Percentiles rank a stretch among this genome's conserved stretches.
These are phyloP conservation scores for Sylvilagus floridanus DNA, from an alignment of 2,797 vertebrate species.

Conservation along the genomic window DNA sequence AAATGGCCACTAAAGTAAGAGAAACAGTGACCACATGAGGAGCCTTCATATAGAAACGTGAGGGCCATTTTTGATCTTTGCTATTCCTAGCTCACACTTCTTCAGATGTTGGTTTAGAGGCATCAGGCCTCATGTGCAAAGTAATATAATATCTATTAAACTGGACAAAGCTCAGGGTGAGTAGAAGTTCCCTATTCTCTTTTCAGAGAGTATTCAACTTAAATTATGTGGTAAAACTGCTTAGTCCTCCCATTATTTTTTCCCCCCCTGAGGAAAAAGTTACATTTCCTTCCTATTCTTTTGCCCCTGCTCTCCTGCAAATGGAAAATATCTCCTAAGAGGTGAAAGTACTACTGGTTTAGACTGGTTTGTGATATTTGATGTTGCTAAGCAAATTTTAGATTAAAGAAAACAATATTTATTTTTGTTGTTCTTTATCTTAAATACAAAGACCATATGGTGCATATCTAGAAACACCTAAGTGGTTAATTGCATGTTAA, in stretches of 20 bases:
- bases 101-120: not conserved
- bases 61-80: not conserved
- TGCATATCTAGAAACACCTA: conserved; percentile 88
- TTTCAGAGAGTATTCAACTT: not conserved
- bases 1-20: not conserved
- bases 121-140: not conserved
- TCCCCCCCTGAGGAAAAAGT: not conserved
- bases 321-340: not conserved
- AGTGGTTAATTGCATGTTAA: conserved; percentile 90
- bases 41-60: not conserved
- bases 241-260: not conserved
- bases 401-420: conserved; percentile 80
- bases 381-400: conserved; percentile 70
- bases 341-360: not conserved
- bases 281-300: not conserved
- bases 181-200: not conserved
- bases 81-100: not conserved
- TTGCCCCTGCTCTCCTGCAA: not conserved
- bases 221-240: not conserved
- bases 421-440: conserved; percentile 85
- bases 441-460: conserved; percentile 87
- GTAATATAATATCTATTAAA: not conserved
- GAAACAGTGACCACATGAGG: not conserved
- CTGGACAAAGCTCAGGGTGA: not conserved
- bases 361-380: not conserved